Base-by-base conservation (phyloP, 1,140 invertebrate genomes). In the Macrobrachium nipponense region DNA sequence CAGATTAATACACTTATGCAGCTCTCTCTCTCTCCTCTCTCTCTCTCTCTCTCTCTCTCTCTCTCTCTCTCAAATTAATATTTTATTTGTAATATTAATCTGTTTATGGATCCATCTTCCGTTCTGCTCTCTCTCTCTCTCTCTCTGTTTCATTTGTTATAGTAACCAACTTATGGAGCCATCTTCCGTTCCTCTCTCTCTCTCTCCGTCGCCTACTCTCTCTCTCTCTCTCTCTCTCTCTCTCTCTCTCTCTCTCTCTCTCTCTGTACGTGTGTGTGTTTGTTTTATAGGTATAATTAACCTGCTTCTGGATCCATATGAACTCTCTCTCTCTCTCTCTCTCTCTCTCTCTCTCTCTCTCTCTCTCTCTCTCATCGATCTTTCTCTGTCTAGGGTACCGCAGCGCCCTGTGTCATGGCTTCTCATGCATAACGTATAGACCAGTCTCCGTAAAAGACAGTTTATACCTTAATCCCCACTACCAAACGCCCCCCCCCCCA, bases 181-280 rank as follows among this genome's bases (percentile, higher is more conserved):
- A 70, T 70, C 4, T 23, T 66, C 7, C 64, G 64, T 11, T 0
- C 64, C 14, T 0, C 14, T 36, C 15, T 70, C 66, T 70, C 66
- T 70, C 64, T 66, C 66, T 70, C 66, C 20, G 14, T 66, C 66
- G 18, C 66, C 66, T 70, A 5, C n/a, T n/a, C 66, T 70, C 66
- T 70, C 66, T 70, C 66, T 70, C 66, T 70, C 66, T 70, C 66
- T 70, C 66, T 70, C 66, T 70, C 66, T 70, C 66, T 70, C 66
- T 70, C 66, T 70, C 66, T 70, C 66, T 70, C 66, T 70, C 66
- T 70, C n/a, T n/a, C n/a, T n/a, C n/a, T n/a, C n/a, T 6, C 66
- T 18, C 66, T 0, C 15, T 3, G 70, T 73, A 51, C 11, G 68
- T 18, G 68, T 36, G 68, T 23, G 23, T 43, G 23, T 23, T 14